Evolutionary conservation across 2,888 invertebrate genomes (phyloP), one percentile per base, ranked within the genome.

Genomic region (Meta bourneti): DNA sequence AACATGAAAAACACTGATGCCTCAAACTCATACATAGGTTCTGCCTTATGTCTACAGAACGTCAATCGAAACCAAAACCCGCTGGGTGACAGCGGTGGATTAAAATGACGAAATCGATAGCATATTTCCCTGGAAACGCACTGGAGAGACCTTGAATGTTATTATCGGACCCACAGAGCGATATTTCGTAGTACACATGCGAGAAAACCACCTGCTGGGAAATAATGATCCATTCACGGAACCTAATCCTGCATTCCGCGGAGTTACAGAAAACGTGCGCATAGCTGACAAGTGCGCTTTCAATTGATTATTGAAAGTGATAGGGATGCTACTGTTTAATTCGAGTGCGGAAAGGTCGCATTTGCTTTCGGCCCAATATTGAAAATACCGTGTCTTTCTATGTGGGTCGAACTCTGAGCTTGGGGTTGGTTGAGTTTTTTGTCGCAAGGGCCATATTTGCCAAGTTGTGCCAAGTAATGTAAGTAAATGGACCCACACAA

Each of bases 211-310:
- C 85, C 85, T 77, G 85, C 61, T 77, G 75, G 6, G 78, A 61
- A 70, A 11, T 86, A 86, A 86, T 74, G 85, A 86, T 71, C 78
- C 86, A 78, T 70, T 71, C 78, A 71, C 51, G 69, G 11, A 77
- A 77, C n/a, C 34, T 51, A 16, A 69, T 69, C 69, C 20, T 11
- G 13, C 81, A 20, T 20, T 19, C 16, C 82, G 6, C 34, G 7
- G n/a, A 71, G n/a, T 2, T n/a, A 71, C 19, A 71, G 1, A 34
- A 34, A 34, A 34, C 34, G 34, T 34, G 34, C 34, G 34, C 34
- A 34, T 2, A 34, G 34, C 34, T 71, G 71, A 69, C 11, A 69
- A 69, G 20, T 20, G 19, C n/a, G n/a, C 11, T 71, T 11, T 71
- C 16, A 11, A 8, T 8, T 7, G 20, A 71, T n/a, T 5, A 74